Evolutionary conservation across 2,113 vertebrate genomes (phyloP).

Genomic region (Pagrus major): DNA sequence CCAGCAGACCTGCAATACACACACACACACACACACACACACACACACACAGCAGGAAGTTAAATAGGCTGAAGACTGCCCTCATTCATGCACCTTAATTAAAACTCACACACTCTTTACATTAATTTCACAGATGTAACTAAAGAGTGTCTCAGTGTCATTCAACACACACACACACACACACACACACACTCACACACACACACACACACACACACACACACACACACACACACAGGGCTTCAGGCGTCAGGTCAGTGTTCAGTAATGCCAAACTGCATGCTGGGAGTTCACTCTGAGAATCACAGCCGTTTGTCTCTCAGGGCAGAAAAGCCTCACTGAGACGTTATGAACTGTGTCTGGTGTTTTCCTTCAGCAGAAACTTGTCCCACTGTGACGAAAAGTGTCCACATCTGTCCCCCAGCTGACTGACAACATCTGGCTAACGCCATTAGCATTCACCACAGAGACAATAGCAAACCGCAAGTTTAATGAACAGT

Average conservation of each 20-base stretch:
- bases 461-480: neutral
- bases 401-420: slow-evolving; percentile 41
- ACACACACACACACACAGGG: slow-evolving; percentile 44
- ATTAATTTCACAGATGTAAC: slow-evolving; percentile 40
- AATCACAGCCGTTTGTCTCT: slow-evolving; percentile 67
- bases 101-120: slow-evolving; percentile 42
- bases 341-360: slow-evolving; percentile 49
- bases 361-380: slow-evolving; percentile 55
- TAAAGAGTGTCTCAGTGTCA: slow-evolving; percentile 42
- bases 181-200: too few relatives aligned
- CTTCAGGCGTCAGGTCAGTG: slow-evolving; percentile 65
- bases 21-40: slow-evolving; percentile 52
- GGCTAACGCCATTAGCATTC: slow-evolving; percentile 33
- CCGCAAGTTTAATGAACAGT: neutral
- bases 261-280: slow-evolving; percentile 61
- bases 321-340: slow-evolving; percentile 36
- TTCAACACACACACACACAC: slow-evolving; percentile 12
- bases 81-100: slow-evolving; percentile 53
- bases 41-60: slow-evolving; percentile 44
- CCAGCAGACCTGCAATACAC: slow-evolving; percentile 90
- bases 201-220: slow-evolving; percentile 5
- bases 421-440: slow-evolving; percentile 14
- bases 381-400: slow-evolving; percentile 29
- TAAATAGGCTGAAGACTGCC: slow-evolving; percentile 9
- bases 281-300: slow-evolving; percentile 76